Conservation (phyloP, 2,113 vertebrate species). For the Tragelaphus buxtoni region DNA sequence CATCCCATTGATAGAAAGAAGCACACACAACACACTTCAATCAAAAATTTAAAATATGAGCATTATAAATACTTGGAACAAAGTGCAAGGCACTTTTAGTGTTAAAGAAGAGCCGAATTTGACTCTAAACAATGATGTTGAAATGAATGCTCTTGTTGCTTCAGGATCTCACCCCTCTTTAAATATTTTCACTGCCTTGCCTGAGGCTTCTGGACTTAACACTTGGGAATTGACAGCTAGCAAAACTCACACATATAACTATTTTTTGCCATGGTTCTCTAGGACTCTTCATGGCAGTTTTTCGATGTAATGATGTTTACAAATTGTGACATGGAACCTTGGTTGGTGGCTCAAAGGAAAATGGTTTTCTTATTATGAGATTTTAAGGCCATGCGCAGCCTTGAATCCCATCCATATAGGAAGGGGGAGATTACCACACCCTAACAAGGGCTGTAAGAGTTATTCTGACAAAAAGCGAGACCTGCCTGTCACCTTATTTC, state of each 20-base stretch:
- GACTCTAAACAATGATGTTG: neutral
- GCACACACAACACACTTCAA: neutral
- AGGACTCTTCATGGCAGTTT: neutral
- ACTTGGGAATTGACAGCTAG: neutral
- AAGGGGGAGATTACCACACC: neutral
- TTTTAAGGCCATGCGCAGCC: neutral
- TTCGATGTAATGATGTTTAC: constrained; percentile 36
- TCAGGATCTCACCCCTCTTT: neutral
- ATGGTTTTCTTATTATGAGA: constrained; percentile 16
- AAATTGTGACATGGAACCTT: constrained; percentile 32
- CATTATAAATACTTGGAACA: neutral
- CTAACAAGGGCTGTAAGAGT: neutral
- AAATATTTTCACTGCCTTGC: neutral
- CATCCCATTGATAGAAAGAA: neutral
- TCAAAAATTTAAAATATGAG: neutral
- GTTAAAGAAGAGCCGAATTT: neutral
- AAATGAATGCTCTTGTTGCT: neutral
- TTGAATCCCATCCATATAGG: neutral
- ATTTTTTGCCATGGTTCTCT: neutral
- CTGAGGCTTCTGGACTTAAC: neutral
- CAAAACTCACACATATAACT: neutral
- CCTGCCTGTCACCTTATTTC: neutral
- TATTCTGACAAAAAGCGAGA: neutral
- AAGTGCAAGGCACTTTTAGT: neutral
- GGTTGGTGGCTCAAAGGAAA: neutral